Percentiles rank a stretch among this genome's conserved stretches.
Conservation (phyloP, 2,113 vertebrate genomes). For the Archilochus colubris region DNA sequence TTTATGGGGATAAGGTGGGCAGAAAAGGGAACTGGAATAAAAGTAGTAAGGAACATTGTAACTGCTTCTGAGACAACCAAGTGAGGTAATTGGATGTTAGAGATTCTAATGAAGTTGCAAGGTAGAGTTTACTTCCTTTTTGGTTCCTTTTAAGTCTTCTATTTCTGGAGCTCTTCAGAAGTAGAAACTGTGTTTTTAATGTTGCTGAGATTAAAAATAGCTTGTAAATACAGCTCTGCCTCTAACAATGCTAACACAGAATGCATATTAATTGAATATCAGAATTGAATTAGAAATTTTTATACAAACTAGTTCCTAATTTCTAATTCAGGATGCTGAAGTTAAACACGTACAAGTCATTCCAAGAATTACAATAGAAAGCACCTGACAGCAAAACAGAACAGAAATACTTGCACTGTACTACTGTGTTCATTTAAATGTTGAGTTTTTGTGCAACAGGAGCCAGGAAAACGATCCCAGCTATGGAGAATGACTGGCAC, state of each 20-base stretch:
- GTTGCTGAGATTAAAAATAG: neutral
- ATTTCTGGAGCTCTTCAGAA: neutral
- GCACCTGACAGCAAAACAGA: neutral
- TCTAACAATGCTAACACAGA: neutral
- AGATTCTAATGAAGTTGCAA: neutral
- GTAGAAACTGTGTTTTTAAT: neutral
- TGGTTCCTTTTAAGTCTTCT: neutral
- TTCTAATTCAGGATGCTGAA: neutral
- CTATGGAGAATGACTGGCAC: constrained; percentile 91
- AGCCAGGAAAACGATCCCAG: constrained; percentile 96
- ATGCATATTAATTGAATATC: neutral
- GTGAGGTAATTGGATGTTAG: neutral
- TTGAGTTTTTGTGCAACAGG: constrained; percentile 74
- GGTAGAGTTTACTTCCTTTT: neutral
- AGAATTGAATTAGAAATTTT: neutral
- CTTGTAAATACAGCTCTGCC: neutral
- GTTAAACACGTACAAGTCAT: neutral
- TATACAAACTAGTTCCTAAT: neutral
- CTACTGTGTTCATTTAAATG: neutral
- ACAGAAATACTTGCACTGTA: neutral
- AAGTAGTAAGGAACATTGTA: neutral
- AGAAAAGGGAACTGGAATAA: neutral
- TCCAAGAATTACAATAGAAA: neutral
- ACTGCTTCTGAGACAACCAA: neutral
- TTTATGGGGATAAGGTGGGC: neutral